phyloP scores from a whole-genome alignment of 2,797 vertebrate species.

The Cynopterus sphinx region DNA sequence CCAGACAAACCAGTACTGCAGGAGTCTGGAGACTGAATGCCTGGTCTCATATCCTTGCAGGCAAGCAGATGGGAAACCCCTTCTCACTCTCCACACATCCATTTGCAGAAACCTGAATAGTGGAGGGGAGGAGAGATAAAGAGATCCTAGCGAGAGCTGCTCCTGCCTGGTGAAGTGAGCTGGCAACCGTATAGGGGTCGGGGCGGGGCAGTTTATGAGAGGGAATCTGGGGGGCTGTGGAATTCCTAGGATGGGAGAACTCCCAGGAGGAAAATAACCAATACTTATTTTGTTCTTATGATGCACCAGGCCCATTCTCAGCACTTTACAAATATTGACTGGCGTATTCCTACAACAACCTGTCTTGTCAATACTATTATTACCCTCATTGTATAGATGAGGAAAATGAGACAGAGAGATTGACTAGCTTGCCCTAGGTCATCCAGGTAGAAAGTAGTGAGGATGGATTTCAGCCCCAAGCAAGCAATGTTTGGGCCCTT shows the following conservation, averaged over 20 bases:
- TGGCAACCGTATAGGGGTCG: accelerated
- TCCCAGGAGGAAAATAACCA: background rate
- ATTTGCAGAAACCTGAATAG: background rate
- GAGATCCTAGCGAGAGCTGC: background rate
- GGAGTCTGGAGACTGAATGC: background rate
- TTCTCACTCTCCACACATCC: background rate
- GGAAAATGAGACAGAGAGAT: background rate
- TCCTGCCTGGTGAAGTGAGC: background rate
- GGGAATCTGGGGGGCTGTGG: background rate
- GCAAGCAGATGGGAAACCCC: no score
- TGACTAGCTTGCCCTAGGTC: background rate
- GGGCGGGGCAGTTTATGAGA: background rate
- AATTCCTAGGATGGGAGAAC: background rate
- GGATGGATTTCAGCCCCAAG: background rate
- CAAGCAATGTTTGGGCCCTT: background rate
- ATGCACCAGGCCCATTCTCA: background rate
- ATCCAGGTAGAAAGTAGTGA: background rate
- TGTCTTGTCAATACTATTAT: background rate
- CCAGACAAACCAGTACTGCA: background rate
- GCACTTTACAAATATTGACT: background rate
- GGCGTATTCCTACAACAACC: background rate
- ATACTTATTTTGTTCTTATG: background rate
- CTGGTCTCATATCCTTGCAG: background rate
- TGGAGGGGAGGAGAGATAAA: background rate
- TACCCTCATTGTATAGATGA: background rate